Evolutionary conservation across 1,140 invertebrate species (phyloP).

Genomic region (Pseudobourletiella spinata): DNA sequence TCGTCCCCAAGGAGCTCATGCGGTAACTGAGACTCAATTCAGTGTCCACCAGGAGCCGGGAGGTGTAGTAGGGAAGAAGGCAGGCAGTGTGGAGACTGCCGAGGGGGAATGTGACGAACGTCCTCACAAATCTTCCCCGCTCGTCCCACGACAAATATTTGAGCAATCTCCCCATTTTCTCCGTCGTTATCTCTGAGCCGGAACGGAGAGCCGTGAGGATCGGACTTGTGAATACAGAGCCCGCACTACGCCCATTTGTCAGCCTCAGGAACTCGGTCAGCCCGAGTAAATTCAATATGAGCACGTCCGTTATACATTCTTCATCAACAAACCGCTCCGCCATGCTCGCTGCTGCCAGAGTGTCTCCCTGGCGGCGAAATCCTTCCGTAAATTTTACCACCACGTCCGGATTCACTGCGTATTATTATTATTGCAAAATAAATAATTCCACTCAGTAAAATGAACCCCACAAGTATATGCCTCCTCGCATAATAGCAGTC

Average conservation of each 20-base stretch:
- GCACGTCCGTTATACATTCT: neutral
- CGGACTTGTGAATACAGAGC: neutral
- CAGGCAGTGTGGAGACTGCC: constrained; percentile 3
- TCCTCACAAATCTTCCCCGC: constrained; percentile 15
- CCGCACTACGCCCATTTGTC: neutral
- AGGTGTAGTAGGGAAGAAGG: constrained; percentile 18
- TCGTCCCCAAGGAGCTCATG: constrained; percentile 5
- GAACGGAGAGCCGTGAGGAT: neutral
- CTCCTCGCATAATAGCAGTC: too few relatives aligned
- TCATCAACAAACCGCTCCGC: neutral
- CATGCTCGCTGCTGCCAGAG: neutral
- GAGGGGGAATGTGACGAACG: constrained; percentile 10
- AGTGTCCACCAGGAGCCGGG: constrained; percentile 17
- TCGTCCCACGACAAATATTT: constrained; percentile 29
- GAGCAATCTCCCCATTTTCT: neutral
- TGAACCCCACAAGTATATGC: too few relatives aligned
- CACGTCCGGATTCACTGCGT: neutral
- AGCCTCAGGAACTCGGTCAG: constrained; percentile 2
- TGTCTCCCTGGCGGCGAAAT: neutral
- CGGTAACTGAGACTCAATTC: neutral
- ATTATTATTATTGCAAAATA: too few relatives aligned
- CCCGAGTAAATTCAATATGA: constrained; percentile 1
- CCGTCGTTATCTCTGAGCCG: neutral
- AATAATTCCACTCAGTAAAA: too few relatives aligned
- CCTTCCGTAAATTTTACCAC: neutral